A percentile compares a stretch with the other conserved stretches of the same genome.
Conservation (phyloP, 2,888 invertebrate species). For the Dicranocentrus wangi region DNA sequence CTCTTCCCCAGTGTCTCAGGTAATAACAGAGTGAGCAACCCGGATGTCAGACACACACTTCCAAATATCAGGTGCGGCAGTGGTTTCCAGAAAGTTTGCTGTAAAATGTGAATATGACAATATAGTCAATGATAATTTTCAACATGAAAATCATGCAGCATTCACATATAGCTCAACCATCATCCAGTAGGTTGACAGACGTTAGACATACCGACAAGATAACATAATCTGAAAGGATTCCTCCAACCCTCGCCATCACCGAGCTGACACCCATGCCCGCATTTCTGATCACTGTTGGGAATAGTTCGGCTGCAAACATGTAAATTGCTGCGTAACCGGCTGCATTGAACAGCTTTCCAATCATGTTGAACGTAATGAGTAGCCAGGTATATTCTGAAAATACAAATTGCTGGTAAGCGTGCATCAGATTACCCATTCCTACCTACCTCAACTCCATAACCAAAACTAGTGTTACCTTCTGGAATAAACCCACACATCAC, state of each 20-base stretch:
- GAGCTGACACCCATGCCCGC: slow-evolving; percentile 80
- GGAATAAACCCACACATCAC: slow-evolving; percentile 53
- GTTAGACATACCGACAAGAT: slow-evolving; percentile 71
- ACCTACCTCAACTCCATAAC: too few relatives aligned
- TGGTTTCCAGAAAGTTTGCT: slow-evolving; percentile 80
- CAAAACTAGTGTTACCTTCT: too few relatives aligned
- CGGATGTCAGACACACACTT: slow-evolving; percentile 82
- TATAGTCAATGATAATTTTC: slow-evolving; percentile 74
- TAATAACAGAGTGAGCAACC: slow-evolving; percentile 82
- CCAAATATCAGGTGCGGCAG: slow-evolving; percentile 84
- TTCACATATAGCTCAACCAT: slow-evolving; percentile 1
- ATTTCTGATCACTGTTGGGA: slow-evolving; percentile 83
- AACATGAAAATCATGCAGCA: not conserved
- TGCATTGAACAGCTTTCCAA: slow-evolving; percentile 83
- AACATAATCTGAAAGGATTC: slow-evolving; percentile 78
- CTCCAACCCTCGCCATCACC: slow-evolving; percentile 80
- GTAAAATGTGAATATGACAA: slow-evolving; percentile 6
- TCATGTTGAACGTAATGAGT: slow-evolving; percentile 80
- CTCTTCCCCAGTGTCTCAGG: slow-evolving; percentile 84
- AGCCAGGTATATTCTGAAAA: slow-evolving; percentile 78
- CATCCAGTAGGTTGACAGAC: too few relatives aligned
- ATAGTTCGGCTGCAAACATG: slow-evolving; percentile 84
- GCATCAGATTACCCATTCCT: too few relatives aligned
- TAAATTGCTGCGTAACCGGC: slow-evolving; percentile 84
- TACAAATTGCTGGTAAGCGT: not conserved